A percentile compares a stretch with the other conserved stretches of the same genome.
Conservation (phyloP, 1,140 invertebrate species). For the Cotesia chilonis region DNA sequence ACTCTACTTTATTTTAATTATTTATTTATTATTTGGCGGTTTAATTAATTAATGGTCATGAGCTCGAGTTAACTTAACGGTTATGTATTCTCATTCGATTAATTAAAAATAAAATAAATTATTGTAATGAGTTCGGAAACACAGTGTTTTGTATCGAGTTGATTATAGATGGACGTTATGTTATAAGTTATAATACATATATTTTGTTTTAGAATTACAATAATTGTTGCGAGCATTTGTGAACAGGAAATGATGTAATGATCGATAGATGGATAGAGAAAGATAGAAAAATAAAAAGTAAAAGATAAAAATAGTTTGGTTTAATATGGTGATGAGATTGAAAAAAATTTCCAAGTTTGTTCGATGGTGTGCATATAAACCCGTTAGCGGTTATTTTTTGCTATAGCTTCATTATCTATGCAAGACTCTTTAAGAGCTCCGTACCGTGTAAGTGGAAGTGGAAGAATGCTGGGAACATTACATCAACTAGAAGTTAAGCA, state of each 20-base stretch:
- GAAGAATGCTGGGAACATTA: constrained; percentile 26
- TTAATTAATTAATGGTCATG: too few species aligned
- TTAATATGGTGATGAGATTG: constrained; percentile 5
- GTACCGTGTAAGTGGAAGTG: not conserved
- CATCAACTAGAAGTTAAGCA: not conserved
- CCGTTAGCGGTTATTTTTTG: constrained; percentile 22
- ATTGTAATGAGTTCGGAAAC: too few species aligned
- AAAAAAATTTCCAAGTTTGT: constrained; percentile 20
- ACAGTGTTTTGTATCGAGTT: too few species aligned
- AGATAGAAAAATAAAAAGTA: constrained; percentile 9
- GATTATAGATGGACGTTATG: too few species aligned
- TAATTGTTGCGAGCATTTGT: constrained; percentile 45
- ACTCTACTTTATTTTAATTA: not conserved
- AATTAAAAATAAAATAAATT: too few species aligned
- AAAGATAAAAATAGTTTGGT: constrained; percentile 7
- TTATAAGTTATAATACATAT: not conserved
- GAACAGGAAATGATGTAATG: constrained; percentile 48
- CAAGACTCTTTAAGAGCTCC: constrained; percentile 6
- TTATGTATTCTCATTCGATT: too few species aligned
- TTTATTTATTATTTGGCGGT: too few species aligned
- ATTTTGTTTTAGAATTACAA: constrained; percentile 42
- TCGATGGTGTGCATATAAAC: not conserved
- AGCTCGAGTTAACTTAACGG: too few species aligned
- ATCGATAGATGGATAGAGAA: constrained; percentile 28
- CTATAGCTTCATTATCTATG: constrained; percentile 29